A percentile compares a stretch with the other conserved stretches of the same genome.
These are phyloP conservation scores for Caenorhabditis macrosperma DNA, from an alignment of 2,888 invertebrate genomes.

Conservation along the genomic window DNA sequence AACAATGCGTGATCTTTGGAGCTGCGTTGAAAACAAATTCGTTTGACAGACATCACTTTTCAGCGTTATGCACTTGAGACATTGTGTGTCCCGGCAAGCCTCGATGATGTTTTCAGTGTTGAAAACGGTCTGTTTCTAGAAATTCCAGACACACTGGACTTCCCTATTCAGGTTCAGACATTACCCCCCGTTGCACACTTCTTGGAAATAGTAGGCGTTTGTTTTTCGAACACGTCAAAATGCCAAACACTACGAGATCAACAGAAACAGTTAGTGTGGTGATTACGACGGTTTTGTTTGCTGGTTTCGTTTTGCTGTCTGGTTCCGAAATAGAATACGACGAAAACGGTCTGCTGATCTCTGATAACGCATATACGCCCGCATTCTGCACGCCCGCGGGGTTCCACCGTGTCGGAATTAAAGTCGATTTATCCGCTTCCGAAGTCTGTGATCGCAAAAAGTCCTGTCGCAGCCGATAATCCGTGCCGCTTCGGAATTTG, in stretches of 20 bases:
- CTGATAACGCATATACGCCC: background rate
- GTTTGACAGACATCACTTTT: background rate
- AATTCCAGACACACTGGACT: too few relatives aligned
- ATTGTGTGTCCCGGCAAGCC: background rate
- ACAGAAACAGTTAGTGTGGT: background rate
- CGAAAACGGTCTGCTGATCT: background rate
- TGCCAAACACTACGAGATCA: background rate
- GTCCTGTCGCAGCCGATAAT: background rate
- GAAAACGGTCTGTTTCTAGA: too few relatives aligned
- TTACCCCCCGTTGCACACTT: too few relatives aligned
- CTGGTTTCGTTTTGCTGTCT: too few relatives aligned
- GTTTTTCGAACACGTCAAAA: background rate
- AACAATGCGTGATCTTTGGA: background rate
- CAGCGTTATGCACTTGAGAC: background rate
- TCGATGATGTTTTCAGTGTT: too few relatives aligned
- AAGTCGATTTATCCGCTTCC: too few relatives aligned
- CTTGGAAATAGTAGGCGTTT: too few relatives aligned
- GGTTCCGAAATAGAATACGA: conserved; percentile 1
- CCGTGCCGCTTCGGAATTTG: background rate
- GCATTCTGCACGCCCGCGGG: too few relatives aligned
- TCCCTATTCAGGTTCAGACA: too few relatives aligned
- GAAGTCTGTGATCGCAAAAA: background rate
- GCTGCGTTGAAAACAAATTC: background rate
- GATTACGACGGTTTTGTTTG: background rate
- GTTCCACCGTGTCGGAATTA: too few relatives aligned